Evolutionary conservation across 1,140 invertebrate genomes (phyloP), one percentile per base, ranked within the genome.

Genomic region (Wasmannia auropunctata): DNA sequence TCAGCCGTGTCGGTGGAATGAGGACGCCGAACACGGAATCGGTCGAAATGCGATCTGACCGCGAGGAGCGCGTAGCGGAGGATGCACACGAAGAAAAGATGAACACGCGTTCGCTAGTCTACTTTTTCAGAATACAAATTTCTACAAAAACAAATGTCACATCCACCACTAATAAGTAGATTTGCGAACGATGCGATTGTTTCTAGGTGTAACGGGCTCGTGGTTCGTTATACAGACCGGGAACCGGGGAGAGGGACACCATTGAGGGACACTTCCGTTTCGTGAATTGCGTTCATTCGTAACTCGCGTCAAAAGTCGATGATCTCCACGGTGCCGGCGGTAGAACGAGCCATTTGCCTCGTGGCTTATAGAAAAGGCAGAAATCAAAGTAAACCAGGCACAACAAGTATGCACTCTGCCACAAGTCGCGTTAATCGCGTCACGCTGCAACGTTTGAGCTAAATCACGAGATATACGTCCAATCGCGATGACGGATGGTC

Each of bases 341-440:
- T 76, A 85, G 28, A 83, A 87, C 88, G 77, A 74, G 56, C 65
- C 54, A 77, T 76, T 43, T 34, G 77, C 63, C 74, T 46, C 67
- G 84, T 67, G 86, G 72, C 25, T 88, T 85, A 89, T 65, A 86
- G 87, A 89, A 89, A 72, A 91, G 79, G 77, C 85, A 88, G 77
- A 89, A 89, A 76, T 89, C 87, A 84, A 88, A 91, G 86, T 90
- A 89, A 92, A 89, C 70, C 81, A 84, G 88, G 51, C 89, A 86
- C 88, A 91, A 69, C 88, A 84, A 91, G 37, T 72, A 85, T 91
- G 93, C 92, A 91, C 91, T 93, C 93, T 90, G 93, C 86, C 89
- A 63, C 28, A 60, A 63, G 22, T 28, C 28, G 40, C 3, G 16
- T 56, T 43, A 75, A 43, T 25, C 51, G 31, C 25, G 25, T 34